These are phyloP conservation scores for Anguilla obscura DNA, from an alignment of 2,797 vertebrate genomes.

Conservation along the genomic window DNA sequence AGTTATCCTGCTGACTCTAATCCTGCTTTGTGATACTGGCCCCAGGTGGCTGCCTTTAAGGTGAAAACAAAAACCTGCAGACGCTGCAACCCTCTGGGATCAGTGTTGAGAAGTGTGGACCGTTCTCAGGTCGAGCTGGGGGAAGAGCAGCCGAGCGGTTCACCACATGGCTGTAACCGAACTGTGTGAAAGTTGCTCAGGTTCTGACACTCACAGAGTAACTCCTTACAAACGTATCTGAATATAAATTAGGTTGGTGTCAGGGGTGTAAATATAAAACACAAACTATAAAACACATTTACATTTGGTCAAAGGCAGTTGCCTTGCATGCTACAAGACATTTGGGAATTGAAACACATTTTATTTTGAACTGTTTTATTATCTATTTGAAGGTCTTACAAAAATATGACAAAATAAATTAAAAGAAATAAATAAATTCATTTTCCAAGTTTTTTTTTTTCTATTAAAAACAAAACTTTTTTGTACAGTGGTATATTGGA, in stretches of 20 bases:
- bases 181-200: neutral
- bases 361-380: constrained; percentile 79
- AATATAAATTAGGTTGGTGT: constrained; percentile 3
- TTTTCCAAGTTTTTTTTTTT: constrained; percentile 69
- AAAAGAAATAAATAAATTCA: constrained; percentile 95
- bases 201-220: neutral
- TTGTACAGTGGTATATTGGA: constrained; percentile 72
- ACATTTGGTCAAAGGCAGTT: neutral
- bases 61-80: neutral
- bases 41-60: neutral
- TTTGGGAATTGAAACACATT: constrained; percentile 44
- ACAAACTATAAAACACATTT: neutral
- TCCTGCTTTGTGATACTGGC: neutral
- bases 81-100: neutral
- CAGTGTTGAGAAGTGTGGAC: neutral
- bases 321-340: neutral
- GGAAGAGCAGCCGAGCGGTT: neutral
- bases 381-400: constrained; percentile 96
- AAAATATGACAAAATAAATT: constrained; percentile 99
- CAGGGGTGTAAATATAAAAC: neutral
- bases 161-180: neutral
- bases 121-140: neutral
- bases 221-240: neutral
- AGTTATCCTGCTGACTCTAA: no score
- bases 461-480: constrained; percentile 66